These are phyloP conservation scores for Drosophila acutilabella DNA, from an alignment of 2,888 invertebrate species.

Conservation along the genomic window DNA sequence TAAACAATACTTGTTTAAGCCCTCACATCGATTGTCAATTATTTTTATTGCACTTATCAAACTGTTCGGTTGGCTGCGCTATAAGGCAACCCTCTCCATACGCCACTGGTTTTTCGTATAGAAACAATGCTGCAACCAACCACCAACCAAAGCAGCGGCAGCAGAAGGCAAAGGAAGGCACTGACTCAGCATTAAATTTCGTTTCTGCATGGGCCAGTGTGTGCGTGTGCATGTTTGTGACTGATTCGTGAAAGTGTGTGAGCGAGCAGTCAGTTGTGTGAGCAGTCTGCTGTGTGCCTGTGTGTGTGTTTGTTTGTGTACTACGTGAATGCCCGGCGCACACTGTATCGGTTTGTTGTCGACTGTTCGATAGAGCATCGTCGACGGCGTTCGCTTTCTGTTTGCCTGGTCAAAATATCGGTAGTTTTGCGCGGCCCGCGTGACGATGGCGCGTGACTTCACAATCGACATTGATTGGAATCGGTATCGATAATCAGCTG, in stretches of 20 bases:
- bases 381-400: constrained; percentile 55
- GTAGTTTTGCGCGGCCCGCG: constrained; percentile 80
- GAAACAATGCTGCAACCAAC: constrained; percentile 65
- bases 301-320: constrained; percentile 1
- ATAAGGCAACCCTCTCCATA: constrained; percentile 19
- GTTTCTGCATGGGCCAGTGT: constrained; percentile 35
- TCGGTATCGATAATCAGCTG: constrained; percentile 57
- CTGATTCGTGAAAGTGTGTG: constrained; percentile 1
- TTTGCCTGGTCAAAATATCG: constrained; percentile 84
- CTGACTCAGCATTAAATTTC: constrained; percentile 58
- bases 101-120: constrained; percentile 51
- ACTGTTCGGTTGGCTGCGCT: no score
- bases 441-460: constrained; percentile 66
- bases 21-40: not conserved
- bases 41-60: not conserved
- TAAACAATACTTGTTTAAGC: no score
- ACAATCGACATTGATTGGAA: constrained; percentile 64
- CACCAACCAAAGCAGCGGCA: constrained; percentile 81
- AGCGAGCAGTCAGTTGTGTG: not conserved
- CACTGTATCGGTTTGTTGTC: constrained; percentile 49
- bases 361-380: constrained; percentile 58
- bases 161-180: constrained; percentile 58
- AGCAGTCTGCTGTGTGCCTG: not conserved
- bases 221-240: constrained; percentile 14
- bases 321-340: constrained; percentile 9